Evolutionary conservation across 2,888 invertebrate genomes (phyloP).

Genomic region (Falcaria lacertinaria): DNA sequence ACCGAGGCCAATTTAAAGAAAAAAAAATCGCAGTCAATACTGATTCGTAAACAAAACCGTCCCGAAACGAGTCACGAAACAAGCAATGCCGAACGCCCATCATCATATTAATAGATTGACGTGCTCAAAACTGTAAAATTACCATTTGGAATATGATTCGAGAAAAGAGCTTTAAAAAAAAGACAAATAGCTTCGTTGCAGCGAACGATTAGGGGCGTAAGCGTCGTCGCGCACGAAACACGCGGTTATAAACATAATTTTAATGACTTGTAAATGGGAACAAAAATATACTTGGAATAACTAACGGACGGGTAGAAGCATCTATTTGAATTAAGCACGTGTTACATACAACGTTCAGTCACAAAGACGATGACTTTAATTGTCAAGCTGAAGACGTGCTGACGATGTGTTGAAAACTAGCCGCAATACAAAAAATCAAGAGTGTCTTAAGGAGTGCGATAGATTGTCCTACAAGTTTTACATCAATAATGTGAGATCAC

Average conservation of each 20-base stretch:
- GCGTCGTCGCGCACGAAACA: constrained; percentile 47
- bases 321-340: not conserved
- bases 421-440: too few relatives aligned
- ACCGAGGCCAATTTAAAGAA: constrained; percentile 20
- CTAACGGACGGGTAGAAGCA: constrained; percentile 5
- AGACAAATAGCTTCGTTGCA: constrained; percentile 45
- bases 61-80: constrained; percentile 62
- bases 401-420: too few relatives aligned
- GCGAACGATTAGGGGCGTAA: constrained; percentile 47
- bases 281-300: constrained; percentile 6
- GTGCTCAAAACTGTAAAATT: constrained; percentile 77
- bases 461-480: too few relatives aligned
- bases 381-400: not conserved
- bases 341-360: not conserved
- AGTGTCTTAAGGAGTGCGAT: too few relatives aligned
- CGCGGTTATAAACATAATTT: constrained; percentile 42
- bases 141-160: constrained; percentile 59
- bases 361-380: not conserved
- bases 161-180: constrained; percentile 44
- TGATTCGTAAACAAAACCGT: constrained; percentile 45
- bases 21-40: constrained; percentile 31
- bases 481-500: too few relatives aligned
- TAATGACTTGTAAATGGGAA: constrained; percentile 53
- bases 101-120: constrained; percentile 72
- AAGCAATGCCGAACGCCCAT: constrained; percentile 50